Conservation (phyloP, 1,140 invertebrate genomes). For the Caenorhabditis inopinata region DNA sequence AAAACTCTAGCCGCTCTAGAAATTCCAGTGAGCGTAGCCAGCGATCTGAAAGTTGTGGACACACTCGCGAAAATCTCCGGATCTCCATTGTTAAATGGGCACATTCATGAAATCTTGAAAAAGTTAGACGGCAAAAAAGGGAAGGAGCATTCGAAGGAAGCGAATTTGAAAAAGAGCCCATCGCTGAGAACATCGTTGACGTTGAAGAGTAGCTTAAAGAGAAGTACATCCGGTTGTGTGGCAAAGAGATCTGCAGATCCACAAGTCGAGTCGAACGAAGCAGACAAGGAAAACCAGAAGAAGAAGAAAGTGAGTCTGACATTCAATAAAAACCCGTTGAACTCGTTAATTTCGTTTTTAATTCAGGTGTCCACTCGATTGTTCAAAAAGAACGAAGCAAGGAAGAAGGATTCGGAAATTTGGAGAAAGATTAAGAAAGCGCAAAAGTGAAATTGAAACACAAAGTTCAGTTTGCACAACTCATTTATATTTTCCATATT, state of each 20-base stretch:
- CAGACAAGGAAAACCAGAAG: not conserved
- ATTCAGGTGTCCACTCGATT: not conserved
- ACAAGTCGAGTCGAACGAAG: not conserved
- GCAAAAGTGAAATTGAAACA: not conserved
- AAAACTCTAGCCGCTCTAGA: not conserved
- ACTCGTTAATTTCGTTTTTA: not conserved
- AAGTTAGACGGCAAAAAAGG: not conserved
- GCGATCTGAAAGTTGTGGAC: not conserved
- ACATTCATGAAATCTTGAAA: not conserved
- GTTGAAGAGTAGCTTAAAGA: not conserved
- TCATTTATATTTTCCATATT: no score
- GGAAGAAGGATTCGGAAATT: not conserved
- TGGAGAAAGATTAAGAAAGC: not conserved
- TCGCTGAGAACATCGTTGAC: not conserved
- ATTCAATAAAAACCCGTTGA: not conserved
- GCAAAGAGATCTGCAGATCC: not conserved
- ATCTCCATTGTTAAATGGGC: not conserved
- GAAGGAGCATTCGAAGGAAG: no score
- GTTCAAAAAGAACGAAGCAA: not conserved
- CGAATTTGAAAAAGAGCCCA: no score
- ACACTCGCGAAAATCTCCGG: not conserved
- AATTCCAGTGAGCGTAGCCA: not conserved
- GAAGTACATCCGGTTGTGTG: not conserved
- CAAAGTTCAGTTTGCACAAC: no score
- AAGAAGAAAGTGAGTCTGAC: not conserved